Conservation (phyloP, 2,888 invertebrate species). For the Ennomos fuscantarius region DNA sequence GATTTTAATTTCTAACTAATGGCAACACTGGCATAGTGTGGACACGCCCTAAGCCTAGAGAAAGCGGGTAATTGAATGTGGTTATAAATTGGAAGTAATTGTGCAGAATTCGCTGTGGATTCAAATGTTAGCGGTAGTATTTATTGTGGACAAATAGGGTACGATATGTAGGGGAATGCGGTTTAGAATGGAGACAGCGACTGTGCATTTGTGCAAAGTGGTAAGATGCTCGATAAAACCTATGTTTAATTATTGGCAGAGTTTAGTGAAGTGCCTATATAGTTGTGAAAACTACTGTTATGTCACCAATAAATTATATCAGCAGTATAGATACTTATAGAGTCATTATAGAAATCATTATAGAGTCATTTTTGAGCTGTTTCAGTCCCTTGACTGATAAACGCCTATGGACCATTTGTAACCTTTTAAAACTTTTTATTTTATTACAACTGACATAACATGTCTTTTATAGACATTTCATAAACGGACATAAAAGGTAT, state of each 20-base stretch:
- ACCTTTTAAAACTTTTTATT: too few relatives aligned
- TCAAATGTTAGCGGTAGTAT: conserved; percentile 23
- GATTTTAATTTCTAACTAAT: conserved; percentile 68
- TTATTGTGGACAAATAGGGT: conserved; percentile 33
- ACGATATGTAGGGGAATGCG: conserved; percentile 16
- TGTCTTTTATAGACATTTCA: too few relatives aligned
- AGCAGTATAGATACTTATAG: too few relatives aligned
- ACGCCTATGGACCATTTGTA: too few relatives aligned
- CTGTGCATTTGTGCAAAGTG: conserved; percentile 5
- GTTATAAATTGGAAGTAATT: conserved; percentile 23
- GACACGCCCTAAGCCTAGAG: conserved; percentile 40
- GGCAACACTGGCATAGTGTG: conserved; percentile 37
- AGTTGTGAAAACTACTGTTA: not conserved
- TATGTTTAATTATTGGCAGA: too few relatives aligned
- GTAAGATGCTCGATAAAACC: not conserved
- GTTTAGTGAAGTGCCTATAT: too few relatives aligned
- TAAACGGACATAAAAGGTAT: too few relatives aligned
- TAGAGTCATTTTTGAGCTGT: too few relatives aligned
- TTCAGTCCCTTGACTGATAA: too few relatives aligned
- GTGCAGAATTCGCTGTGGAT: conserved; percentile 19
- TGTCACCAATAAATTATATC: not conserved
- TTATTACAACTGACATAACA: too few relatives aligned
- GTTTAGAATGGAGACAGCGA: conserved; percentile 3
- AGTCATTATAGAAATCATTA: too few relatives aligned
- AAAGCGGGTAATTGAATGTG: conserved; percentile 26